Base-by-base conservation (phyloP, 2,113 vertebrate species). In the Equus quagga region DNA sequence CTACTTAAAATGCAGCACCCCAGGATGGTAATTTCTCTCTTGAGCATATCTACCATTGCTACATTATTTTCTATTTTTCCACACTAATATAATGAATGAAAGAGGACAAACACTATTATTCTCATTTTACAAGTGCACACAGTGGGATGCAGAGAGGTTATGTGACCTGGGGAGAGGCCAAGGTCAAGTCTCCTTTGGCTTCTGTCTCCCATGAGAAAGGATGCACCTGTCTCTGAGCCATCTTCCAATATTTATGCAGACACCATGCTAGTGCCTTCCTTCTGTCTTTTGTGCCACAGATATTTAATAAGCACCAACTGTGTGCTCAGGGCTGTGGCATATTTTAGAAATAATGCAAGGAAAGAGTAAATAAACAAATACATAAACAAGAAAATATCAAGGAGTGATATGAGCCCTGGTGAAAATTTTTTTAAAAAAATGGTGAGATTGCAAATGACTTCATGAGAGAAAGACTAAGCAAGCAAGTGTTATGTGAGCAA, bases 241-340 rank as follows among this genome's bases (percentile, higher is more conserved):
- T 31, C 3, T 8, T 26, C 54, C 31, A 6, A 0, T 18, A 8
- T 24, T 81, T 36, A 4, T 12, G 3, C 18, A 21, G 31, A 26
- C 15, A 31, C 23, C 4, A 2, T 6, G 3, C 54, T 9, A 7
- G 5, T 64, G 21, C 11, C 54, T 49, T 12, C 76, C 9, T 24
- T 33, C 19, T 1, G 44, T 62, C 46, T 2, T 24, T 69, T 14
- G 8, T 11, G 5, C 51, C 24, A 0, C 67, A 6, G 4, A 6
- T 13, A 10, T 26, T 49, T 80, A 64, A 19, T 46, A 36, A 62
- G 24, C 28, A 2, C 19, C 60, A 4, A 3, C n/a, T 15, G 0
- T 33, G 41, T 51, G 8, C 36, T 18, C 15, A 5, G 6, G 5
- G 15, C 26, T 44, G 18, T 46, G 18, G 11, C 28, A 6, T 51